A percentile compares a stretch with the other conserved stretches of the same genome.
These are phyloP conservation scores for Ptychoptera albimana DNA, from an alignment of 2,888 invertebrate genomes.

Conservation along the genomic window DNA sequence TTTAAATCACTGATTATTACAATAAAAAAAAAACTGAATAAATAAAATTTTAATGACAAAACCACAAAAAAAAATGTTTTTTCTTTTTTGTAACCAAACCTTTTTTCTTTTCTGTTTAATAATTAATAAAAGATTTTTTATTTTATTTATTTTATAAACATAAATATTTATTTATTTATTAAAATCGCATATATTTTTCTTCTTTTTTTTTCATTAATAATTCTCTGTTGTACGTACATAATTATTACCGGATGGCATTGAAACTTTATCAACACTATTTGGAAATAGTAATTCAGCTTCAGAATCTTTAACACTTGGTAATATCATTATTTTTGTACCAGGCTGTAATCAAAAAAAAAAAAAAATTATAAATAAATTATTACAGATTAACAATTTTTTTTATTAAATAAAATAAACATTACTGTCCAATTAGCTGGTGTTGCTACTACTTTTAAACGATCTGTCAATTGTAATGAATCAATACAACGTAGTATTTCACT, in stretches of 20 bases:
- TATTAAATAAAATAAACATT: slow-evolving; percentile 15
- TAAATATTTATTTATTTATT: no score
- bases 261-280: slow-evolving; percentile 44
- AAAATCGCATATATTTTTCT: no score
- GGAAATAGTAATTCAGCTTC: slow-evolving; percentile 52
- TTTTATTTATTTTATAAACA: no score
- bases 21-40: no score
- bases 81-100: no score
- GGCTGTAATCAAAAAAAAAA: slow-evolving; percentile 27
- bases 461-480: slow-evolving; percentile 67
- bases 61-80: no score
- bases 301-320: slow-evolving; percentile 50
- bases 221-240: slow-evolving; percentile 59
- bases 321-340: slow-evolving; percentile 65
- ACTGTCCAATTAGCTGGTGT: slow-evolving; percentile 81
- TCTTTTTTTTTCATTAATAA: no score
- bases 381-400: neutral
- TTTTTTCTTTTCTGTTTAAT: no score
- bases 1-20: no score
- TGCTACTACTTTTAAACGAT: slow-evolving; percentile 51
- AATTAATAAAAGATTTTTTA: no score
- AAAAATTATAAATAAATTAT: slow-evolving; percentile 9
- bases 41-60: no score
- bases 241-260: slow-evolving; percentile 58
- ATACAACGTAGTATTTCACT: slow-evolving; percentile 74